These are phyloP conservation scores for Mormyrops boulengeri DNA, from an alignment of 2,797 vertebrate genomes.

Conservation along the genomic window DNA sequence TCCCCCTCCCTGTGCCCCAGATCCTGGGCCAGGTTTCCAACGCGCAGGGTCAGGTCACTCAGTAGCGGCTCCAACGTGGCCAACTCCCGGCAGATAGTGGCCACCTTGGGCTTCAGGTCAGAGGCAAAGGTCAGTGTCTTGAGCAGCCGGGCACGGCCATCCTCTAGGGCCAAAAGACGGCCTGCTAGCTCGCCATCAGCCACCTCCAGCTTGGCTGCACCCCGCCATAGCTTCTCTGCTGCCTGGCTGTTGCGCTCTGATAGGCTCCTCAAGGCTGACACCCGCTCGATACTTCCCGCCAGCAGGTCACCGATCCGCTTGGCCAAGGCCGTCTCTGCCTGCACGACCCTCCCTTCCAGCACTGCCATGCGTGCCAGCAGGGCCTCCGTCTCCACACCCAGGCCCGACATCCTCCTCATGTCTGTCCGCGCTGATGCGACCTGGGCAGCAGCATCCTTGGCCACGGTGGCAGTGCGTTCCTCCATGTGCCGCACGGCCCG, in stretches of 20 bases:
- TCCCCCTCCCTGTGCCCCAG: conserved; percentile 65
- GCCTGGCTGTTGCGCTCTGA: conserved; percentile 67
- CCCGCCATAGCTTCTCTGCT: conserved; percentile 59
- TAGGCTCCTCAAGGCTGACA: conserved; percentile 61
- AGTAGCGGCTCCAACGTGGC: conserved; percentile 70
- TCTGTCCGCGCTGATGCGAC: conserved; percentile 81
- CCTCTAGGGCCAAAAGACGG: conserved; percentile 72
- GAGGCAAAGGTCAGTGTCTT: conserved; percentile 76
- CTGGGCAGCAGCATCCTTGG: conserved; percentile 67
- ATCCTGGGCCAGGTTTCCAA: conserved; percentile 77
- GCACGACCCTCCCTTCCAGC: conserved; percentile 70
- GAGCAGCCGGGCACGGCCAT: conserved; percentile 74
- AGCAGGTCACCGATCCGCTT: conserved; percentile 78
- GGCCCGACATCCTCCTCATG: conserved; percentile 81
- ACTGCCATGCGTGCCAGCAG: conserved; percentile 63
- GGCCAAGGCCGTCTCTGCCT: conserved; percentile 68
- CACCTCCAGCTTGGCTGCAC: conserved; percentile 56
- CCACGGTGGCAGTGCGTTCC: conserved; percentile 57
- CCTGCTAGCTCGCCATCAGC: conserved; percentile 58
- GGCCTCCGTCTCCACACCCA: conserved; percentile 67
- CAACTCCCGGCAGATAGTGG: conserved; percentile 76
- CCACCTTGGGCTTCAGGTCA: conserved; percentile 85
- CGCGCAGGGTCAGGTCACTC: conserved; percentile 76
- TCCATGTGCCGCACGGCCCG: conserved; percentile 63
- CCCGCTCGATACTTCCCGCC: conserved; percentile 75